Percentiles rank a stretch among this genome's conserved stretches.
These are phyloP conservation scores for Dorcus hopei DNA, from an alignment of 2,888 invertebrate genomes.

Conservation along the genomic window DNA sequence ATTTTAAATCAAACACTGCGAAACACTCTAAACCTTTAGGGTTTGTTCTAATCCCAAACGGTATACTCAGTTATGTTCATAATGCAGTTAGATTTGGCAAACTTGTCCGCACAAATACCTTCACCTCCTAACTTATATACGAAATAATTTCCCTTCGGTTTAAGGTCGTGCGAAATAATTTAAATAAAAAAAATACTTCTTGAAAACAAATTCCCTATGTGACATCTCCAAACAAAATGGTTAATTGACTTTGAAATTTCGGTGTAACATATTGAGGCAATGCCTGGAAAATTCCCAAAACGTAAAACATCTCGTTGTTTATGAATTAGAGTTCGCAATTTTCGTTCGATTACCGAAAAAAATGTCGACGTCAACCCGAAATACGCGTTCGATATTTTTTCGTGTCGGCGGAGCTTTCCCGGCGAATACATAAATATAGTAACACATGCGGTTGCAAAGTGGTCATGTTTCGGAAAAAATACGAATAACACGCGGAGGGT, in stretches of 20 bases:
- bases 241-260: no score
- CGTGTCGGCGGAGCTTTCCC: neutral
- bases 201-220: no score
- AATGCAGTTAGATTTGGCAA: constrained; percentile 7
- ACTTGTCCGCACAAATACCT: neutral
- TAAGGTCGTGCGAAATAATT: neutral
- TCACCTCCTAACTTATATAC: neutral
- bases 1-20: constrained; percentile 26
- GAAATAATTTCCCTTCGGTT: neutral
- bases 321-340: no score
- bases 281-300: no score
- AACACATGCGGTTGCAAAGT: constrained; percentile 7
- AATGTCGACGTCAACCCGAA: no score
- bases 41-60: constrained; percentile 20
- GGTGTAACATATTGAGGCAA: no score
- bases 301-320: no score
- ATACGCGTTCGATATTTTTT: no score
- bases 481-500: constrained; percentile 1
- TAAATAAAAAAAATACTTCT: neutral
- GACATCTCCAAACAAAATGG: no score
- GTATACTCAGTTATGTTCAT: constrained; percentile 10
- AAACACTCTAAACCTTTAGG: constrained; percentile 23
- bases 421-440: constrained; percentile 5
- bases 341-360: no score
- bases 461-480: constrained; percentile 7